Base-by-base conservation (phyloP, 2,888 invertebrate genomes). In the Hypena proboscidalis region DNA sequence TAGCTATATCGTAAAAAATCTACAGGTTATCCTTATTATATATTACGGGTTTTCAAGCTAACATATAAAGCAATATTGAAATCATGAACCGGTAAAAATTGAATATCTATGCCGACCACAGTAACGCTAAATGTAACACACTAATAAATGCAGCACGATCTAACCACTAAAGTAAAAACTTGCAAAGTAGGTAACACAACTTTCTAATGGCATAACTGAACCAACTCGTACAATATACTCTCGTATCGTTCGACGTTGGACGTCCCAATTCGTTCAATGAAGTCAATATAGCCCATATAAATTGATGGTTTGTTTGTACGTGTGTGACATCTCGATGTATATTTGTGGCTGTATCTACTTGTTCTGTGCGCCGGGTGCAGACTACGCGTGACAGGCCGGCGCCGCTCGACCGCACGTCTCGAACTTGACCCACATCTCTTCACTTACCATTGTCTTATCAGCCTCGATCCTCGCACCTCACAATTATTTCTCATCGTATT, bases 351-450 rank as follows among this genome's bases (percentile, higher is more conserved):
- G 9, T 27, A 25, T 17, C 3, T 17, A 17, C 9, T 10, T 22
- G 11, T 9, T 22, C 26, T 31, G 33, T 33, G 22, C 44, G 42
- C 51, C 37, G 46, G 48, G 42, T 39, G 45, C 33, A 50, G 49
- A 48, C 61, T 63, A 70, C 69, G 78, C 78, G 77, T 81, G 75
- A 80, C 73, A 15, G 60, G 51, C 60, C 54, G 62, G 61, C 74
- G 70, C 66, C 73, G 67, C 60, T 75, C 65, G 66, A 72, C 59
- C 70, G 77, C 72, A 75, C 76, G 74, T 66, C 67, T 62, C 74
- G 77, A 86, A 88, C 89, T 90, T 90, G 89, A 88, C 90, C 87
- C 68, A 89, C 87, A 83, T 85, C 74, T 73, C 72, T 60, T 59
- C 62, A 76, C 77, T 80, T 72, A 68, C 83, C 70, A 89, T 89